Evolutionary conservation across 2,797 vertebrate genomes (phyloP).

Genomic region (Lates japonicus): DNA sequence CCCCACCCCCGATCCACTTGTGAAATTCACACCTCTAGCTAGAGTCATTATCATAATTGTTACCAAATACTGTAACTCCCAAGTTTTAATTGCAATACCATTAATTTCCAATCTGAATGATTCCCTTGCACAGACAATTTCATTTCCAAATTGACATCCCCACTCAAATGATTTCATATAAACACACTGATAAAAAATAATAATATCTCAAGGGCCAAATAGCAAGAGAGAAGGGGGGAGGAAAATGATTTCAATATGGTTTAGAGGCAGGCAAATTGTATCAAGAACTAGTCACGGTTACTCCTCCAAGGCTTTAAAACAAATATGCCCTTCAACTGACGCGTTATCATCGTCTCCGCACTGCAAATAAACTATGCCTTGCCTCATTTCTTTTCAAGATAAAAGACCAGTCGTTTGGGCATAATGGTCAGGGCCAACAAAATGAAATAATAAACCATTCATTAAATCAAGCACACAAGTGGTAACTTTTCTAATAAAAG

Average conservation of each 20-base stretch:
- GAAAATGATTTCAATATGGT: constrained; percentile 69
- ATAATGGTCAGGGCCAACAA: constrained; percentile 76
- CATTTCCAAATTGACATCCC: constrained; percentile 80
- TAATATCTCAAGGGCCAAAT: constrained; percentile 76
- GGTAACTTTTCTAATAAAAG: constrained; percentile 84
- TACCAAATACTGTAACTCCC: constrained; percentile 83
- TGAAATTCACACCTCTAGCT: constrained; percentile 85
- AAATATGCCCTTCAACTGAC: constrained; percentile 80
- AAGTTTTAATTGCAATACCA: constrained; percentile 85
- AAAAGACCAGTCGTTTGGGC: constrained; percentile 83
- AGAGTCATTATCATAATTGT: constrained; percentile 85
- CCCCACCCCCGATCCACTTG: constrained; percentile 40
- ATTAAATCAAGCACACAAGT: constrained; percentile 83
- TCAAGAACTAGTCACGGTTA: constrained; percentile 64
- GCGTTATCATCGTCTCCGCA: constrained; percentile 69
- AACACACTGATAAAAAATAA: constrained; percentile 84
- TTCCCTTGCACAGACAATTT: constrained; percentile 81
- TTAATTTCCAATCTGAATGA: constrained; percentile 85
- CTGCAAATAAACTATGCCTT: constrained; percentile 79
- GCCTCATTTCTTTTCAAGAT: constrained; percentile 83
- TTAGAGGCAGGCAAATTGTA: constrained; percentile 68
- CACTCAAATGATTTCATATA: constrained; percentile 82
- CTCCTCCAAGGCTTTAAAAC: constrained; percentile 76
- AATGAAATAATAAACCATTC: constrained; percentile 86
- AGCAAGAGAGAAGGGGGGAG: constrained; percentile 42